Conservation (phyloP, 2,888 invertebrate genomes). For the Drosophila limbata region DNA sequence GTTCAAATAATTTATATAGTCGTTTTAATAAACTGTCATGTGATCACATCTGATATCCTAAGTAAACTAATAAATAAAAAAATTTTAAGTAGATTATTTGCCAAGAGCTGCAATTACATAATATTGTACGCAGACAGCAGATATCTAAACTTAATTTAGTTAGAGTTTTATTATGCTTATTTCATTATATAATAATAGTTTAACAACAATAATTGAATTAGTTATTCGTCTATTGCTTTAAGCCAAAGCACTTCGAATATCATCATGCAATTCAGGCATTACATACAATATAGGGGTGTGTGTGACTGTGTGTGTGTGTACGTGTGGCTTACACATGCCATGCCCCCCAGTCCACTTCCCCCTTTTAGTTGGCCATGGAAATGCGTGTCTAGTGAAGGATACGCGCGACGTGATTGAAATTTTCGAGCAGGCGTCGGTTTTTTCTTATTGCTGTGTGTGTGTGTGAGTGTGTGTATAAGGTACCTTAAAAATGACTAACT, state of each 20-base stretch:
- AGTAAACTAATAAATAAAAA: too few species aligned
- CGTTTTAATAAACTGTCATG: too few species aligned
- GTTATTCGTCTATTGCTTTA: slow-evolving; percentile 6
- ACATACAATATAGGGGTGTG: slow-evolving; percentile 41
- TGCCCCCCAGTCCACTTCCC: slow-evolving; percentile 2
- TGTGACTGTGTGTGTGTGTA: slow-evolving; percentile 17
- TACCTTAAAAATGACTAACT: slow-evolving; percentile 62
- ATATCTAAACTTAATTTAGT: too few species aligned
- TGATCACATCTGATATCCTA: too few species aligned
- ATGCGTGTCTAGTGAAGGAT: slow-evolving; percentile 80
- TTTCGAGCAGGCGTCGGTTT: slow-evolving; percentile 54
- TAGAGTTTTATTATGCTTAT: neutral
- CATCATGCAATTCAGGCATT: slow-evolving; percentile 18
- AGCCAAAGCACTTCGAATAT: slow-evolving; percentile 30
- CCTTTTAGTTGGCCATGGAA: slow-evolving; percentile 64
- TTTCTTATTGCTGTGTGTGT: slow-evolving; percentile 17
- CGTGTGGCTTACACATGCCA: slow-evolving; percentile 21
- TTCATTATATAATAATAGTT: slow-evolving; percentile 4
- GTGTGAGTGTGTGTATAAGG: slow-evolving; percentile 11
- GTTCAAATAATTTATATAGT: too few species aligned
- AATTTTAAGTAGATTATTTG: too few species aligned
- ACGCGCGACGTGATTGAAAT: slow-evolving; percentile 78
- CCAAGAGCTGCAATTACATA: too few species aligned
- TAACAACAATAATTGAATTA: slow-evolving; percentile 20
- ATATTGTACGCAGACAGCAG: too few species aligned